Percentiles rank a stretch among this genome's conserved stretches.
Conservation (phyloP, 2,113 vertebrate species). For the Synchiropus splendidus region DNA sequence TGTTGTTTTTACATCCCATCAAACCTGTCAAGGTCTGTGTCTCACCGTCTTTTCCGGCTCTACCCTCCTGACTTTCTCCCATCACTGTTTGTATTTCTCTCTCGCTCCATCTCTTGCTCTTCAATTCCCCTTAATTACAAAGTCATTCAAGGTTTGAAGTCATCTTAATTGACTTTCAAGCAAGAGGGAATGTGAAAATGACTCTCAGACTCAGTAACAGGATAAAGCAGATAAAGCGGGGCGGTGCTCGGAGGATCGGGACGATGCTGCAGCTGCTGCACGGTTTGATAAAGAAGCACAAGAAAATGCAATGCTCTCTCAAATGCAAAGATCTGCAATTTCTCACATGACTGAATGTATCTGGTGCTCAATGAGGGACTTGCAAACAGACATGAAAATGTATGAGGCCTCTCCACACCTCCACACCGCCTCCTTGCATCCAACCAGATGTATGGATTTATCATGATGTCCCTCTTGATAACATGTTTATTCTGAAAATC, state of each 20-base stretch:
- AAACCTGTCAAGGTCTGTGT: no score
- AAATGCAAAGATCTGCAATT: constrained; percentile 1
- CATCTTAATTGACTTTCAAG: constrained; percentile 54
- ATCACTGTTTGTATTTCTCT: constrained; percentile 18
- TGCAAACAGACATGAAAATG: constrained; percentile 21
- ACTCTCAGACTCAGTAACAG: constrained; percentile 30
- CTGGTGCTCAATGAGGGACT: constrained; percentile 22
- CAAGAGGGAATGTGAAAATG: constrained; percentile 42
- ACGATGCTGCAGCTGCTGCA: constrained; percentile 8
- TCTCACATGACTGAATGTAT: constrained; percentile 13
- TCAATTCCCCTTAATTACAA: constrained; percentile 51
- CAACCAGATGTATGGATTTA: constrained; percentile 35
- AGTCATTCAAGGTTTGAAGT: constrained; percentile 57
- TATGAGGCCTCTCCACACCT: constrained; percentile 21
- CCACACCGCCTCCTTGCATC: constrained; percentile 31
- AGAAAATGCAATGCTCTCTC: constrained; percentile 1
- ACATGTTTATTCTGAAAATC: constrained; percentile 15
- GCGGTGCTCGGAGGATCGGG: constrained; percentile 6
- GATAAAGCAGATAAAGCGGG: constrained; percentile 26
- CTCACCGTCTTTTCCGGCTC: no score
- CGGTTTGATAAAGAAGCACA: constrained; percentile 6
- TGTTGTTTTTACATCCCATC: no score
- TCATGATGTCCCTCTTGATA: constrained; percentile 26
- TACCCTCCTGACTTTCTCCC: constrained; percentile 3
- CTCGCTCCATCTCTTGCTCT: constrained; percentile 30